Evolutionary conservation across 1,140 invertebrate species (phyloP), one percentile per base, ranked within the genome.

Genomic region (Pachypeltis micranthus): DNA sequence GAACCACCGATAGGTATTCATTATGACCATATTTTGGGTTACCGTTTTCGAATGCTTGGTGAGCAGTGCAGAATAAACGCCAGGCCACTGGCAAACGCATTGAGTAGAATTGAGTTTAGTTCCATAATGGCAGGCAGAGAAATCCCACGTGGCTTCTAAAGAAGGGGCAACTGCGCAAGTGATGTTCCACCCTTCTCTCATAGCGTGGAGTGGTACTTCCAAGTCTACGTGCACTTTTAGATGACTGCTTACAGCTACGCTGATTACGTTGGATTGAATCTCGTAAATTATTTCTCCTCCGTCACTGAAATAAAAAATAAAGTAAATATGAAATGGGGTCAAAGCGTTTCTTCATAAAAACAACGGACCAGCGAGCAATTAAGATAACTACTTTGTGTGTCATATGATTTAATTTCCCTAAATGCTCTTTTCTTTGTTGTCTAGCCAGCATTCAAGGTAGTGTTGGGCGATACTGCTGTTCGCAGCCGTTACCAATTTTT

Each of bases 281-380:
- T 81, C 80, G 71, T 84, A 84, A 67, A 84, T 81, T 34, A 84
- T 72, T 70, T 85, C 83, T 19, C 74, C 77, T 2, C 81, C 81
- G 27, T 60, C 62, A 24, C 66, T 67, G 55, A 26, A 57, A 57
- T 57, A 26, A 25, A 57, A 23, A 61, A 60, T 3, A n/a, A n/a
- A n/a, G n/a, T n/a, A n/a, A n/a, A n/a, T n/a, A n/a, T n/a, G n/a
- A n/a, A n/a, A n/a, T n/a, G n/a, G n/a, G n/a, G n/a, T n/a, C n/a
- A n/a, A n/a, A n/a, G n/a, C n/a, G n/a, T n/a, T n/a, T n/a, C n/a
- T n/a, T n/a, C n/a, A n/a, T n/a, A n/a, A n/a, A n/a, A n/a, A n/a
- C n/a, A n/a, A n/a, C n/a, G n/a, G n/a, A n/a, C n/a, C n/a, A n/a
- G n/a, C n/a, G n/a, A n/a, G n/a, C n/a, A n/a, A n/a, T n/a, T n/a